Base-by-base conservation (phyloP, 2,797 vertebrate genomes). In the Myiotriccus ornatus region DNA sequence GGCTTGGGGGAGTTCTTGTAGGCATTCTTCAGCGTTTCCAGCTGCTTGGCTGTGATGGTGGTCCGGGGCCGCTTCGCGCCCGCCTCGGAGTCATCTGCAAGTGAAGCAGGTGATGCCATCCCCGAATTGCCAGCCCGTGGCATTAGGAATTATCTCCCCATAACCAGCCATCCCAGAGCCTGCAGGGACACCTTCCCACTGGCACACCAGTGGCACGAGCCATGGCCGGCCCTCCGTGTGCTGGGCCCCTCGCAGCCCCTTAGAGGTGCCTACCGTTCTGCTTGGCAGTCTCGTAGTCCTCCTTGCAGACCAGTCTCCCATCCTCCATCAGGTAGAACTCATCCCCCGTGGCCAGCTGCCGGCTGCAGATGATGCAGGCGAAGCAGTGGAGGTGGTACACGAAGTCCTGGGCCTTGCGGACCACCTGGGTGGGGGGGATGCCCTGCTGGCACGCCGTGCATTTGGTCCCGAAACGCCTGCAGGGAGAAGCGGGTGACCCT, bases 321-420 rank as follows among this genome's bases (percentile, higher is more conserved):
- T 99, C 99, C 97, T 99, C 99, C 99, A 99, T 99, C 96, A 99
- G 99, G 98, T 99, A 99, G 97, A 99, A 99, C 98, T 99, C 99
- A 4, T 99, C 99, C 3, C 99, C 99, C 0, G 99, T 99, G 98
- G 99, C 99, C 97, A 99, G 98, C 97, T 99, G 99, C 63, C 99
- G 98, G 98, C 98, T 99, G 96, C 99, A 99, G 98, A 99, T 99
- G 94, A 99, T 98, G 94, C 99, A 99, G 97, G 99, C 98, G 4
- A 99, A 99, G 98, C 99, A 99, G 97, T 99, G 99, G 75, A 99
- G 98, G 97, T 99, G 99, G 97, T 99, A 99, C 95, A 99, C 99
- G 43, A 99, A 99, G 97, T 99, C 99, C 97, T 99, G 99, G 4
- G 99, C 99, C 97, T 99, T 99, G 96, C 99, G 98, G 88, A 99